Evolutionary conservation across 2,113 vertebrate genomes (phyloP), one percentile per base, ranked within the genome.

Genomic region (Larimichthys polyactis): DNA sequence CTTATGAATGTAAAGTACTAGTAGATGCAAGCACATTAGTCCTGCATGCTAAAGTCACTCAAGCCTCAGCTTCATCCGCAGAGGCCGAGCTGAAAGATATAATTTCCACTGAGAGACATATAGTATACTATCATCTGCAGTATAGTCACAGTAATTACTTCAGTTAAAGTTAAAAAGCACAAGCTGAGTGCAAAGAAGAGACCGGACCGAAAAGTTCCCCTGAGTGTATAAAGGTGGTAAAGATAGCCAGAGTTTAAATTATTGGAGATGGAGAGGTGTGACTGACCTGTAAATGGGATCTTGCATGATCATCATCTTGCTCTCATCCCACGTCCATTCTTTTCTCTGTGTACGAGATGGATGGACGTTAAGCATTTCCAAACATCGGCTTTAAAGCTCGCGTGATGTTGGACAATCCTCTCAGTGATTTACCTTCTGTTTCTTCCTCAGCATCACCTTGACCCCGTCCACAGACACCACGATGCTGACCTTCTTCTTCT

Each of bases 401-500:
- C 1, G 32, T 32, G 5, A 40, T 8, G 36, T 40, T 36, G 6
- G 6, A 36, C 32, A 20, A 20, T 67, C 40, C 1, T 54, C 14
- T 2, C 10, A 15, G 12, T 32, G n/a, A 32, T 84, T 80, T 83
- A 94, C 96, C 95, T 97, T 97, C 82, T 95, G 95, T 82, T 97
- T 97, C 94, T 96, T 97, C 88, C 96, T 95, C 55, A 95, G 92
- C 10, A 94, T 85, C 85, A 96, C 94, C 83, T 95, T 96, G 87
- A 96, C 96, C 0, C 96, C 96, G 0, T 97, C 96, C 82, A 96
- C 96, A 0, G 97, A 98, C 86, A 98, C 96, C 3, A 96, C 83
- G 15, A 98, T 95, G 95, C 89, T 97, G 82, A 97, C 97, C 84
- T 97, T 97, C 93, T 96, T 97, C 95, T 97, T 98, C 90, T 97